Evolutionary conservation across 2,113 vertebrate genomes (phyloP), one percentile per base, ranked within the genome.

Genomic region (Mormoops blainvillei): DNA sequence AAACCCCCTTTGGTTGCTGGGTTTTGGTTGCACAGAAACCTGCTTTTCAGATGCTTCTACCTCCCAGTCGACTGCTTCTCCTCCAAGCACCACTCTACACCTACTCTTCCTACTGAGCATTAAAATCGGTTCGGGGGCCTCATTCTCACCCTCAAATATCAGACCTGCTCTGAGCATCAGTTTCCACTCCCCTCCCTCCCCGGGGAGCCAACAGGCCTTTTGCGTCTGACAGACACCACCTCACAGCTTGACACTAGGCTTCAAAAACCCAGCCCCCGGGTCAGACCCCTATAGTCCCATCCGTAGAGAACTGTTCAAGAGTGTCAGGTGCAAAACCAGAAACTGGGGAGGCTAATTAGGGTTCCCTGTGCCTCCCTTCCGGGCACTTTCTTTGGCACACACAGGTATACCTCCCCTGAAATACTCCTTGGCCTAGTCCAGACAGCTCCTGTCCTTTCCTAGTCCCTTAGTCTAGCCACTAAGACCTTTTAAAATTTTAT

Each of bases 141-240:
- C 26, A 45, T 74, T 63, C 28, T 41, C 19, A 80, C 3, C 14
- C 4, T 28, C 24, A 36, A 50, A 33, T 9, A 36, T 38, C 28
- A 8, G 10, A 4, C 61, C 67, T 38, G 13, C 41, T 3, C 11
- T 3, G 6, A 85, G 20, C 12, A 10, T 77, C 24, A 18, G 22
- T 78, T 33, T 52, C 33, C 10, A 48, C 0, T 4, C 4, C 9
- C 9, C 24, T 12, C 7, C 4, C 3, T 63, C 18, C n/a, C 52
- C 58, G 82, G 15, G 0, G 36, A 68, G 22, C 50, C 33, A 18
- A 41, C 9, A 88, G 22, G 45, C 67, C 54, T 73, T 6, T 54
- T 65, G 26, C 61, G 24, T 38, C 31, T 67, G 50, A 71, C 33
- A 19, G n/a, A n/a, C n/a, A 24, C 4, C 28, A 6, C 67, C 54